Conservation (phyloP, 2,113 vertebrate species). For the Vireo altiloquus region DNA sequence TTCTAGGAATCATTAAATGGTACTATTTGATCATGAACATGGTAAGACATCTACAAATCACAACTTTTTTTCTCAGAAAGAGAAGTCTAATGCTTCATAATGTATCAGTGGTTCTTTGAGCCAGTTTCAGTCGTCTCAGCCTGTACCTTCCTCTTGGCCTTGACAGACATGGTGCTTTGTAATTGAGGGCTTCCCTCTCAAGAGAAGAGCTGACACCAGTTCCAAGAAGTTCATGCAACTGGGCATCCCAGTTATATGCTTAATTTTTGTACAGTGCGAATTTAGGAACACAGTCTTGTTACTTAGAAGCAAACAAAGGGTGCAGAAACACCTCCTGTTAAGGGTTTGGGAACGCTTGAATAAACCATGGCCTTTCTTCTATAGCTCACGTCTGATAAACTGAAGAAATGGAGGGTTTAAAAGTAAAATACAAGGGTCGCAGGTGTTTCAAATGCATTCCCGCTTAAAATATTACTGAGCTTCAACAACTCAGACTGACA, state of each 20-base stretch:
- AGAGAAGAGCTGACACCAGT: not conserved
- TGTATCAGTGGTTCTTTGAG: not conserved
- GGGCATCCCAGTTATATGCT: not conserved
- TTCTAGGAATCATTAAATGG: not conserved
- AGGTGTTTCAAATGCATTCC: not conserved
- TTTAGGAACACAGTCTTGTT: not conserved
- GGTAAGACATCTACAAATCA: not conserved
- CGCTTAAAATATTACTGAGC: not conserved
- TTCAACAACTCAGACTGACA: not conserved
- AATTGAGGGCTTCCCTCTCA: not conserved
- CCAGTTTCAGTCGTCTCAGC: not conserved
- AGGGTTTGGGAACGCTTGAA: not conserved
- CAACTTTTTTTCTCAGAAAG: not conserved
- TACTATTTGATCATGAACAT: not conserved
- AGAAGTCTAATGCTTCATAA: fast-evolving
- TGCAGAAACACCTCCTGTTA: not conserved
- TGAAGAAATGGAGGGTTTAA: not conserved
- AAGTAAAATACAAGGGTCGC: not conserved
- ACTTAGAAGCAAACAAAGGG: not conserved
- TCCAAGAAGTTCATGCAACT: not conserved
- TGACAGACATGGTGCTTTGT: not conserved
- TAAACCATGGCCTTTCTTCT: not conserved
- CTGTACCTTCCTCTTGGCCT: not conserved
- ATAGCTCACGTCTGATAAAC: not conserved
- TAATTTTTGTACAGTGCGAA: not conserved